Conservation (phyloP, 2,113 vertebrate species). For the Poeciliopsis prolifica region DNA sequence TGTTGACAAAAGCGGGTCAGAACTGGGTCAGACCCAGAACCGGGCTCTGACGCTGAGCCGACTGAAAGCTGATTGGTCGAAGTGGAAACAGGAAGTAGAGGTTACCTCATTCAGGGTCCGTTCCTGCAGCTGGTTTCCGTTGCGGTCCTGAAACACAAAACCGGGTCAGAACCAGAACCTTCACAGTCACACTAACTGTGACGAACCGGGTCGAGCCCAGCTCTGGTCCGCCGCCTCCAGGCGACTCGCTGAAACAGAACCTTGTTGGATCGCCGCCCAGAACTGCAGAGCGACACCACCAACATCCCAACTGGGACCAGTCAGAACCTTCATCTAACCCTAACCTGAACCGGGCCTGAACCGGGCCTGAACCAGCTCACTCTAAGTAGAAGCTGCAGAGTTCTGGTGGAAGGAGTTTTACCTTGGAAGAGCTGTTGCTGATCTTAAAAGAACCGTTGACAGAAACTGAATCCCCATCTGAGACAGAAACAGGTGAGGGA, state of each 20-base stretch:
- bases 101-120: conserved; percentile 82
- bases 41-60: background rate
- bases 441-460: conserved; percentile 82
- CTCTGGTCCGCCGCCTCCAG: background rate
- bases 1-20: conserved; percentile 47
- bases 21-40: too few relatives aligned
- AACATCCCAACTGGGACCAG: background rate
- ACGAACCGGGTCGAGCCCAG: background rate
- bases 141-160: conserved; percentile 81
- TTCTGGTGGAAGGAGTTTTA: conserved; percentile 32
- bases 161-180: background rate
- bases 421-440: conserved; percentile 64
- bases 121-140: conserved; percentile 89
- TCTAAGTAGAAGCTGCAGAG: too few relatives aligned
- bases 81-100: background rate
- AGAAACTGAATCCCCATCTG: conserved; percentile 83
- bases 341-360: too few relatives aligned
- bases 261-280: background rate
- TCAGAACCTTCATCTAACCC: too few relatives aligned
- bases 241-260: background rate
- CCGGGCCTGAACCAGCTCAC: too few relatives aligned
- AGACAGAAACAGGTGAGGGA: conserved; percentile 15
- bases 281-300: background rate
- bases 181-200: background rate
- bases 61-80: background rate